Conservation (phyloP, 2,113 vertebrate species). For the Lethenteron reissneri region DNA sequence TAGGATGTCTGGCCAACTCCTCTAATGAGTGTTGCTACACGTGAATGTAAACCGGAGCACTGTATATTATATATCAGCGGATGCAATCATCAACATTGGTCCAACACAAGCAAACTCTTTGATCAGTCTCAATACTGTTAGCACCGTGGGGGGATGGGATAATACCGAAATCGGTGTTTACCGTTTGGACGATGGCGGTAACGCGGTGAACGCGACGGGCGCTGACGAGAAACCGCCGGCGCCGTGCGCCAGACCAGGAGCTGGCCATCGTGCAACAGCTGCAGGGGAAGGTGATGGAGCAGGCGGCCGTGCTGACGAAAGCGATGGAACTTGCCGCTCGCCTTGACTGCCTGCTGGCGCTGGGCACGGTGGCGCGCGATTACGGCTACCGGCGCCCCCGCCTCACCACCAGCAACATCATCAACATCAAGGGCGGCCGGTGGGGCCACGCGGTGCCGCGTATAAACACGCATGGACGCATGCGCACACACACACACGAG, state of each 20-base stretch:
- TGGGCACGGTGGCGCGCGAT: conserved; percentile 55
- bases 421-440: conserved; percentile 37
- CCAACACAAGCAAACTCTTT: too few relatives aligned
- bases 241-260: conserved; percentile 43
- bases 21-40: too few relatives aligned
- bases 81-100: too few relatives aligned
- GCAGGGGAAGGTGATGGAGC: conserved; percentile 46
- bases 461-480: not conserved
- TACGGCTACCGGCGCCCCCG: conserved; percentile 48
- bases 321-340: conserved; percentile 54
- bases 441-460: conserved; percentile 12
- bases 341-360: conserved; percentile 62
- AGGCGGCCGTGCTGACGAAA: conserved; percentile 36
- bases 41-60: too few relatives aligned
- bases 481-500: not conserved
- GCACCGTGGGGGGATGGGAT: too few relatives aligned
- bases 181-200: too few relatives aligned
- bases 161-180: too few relatives aligned
- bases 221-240: too few relatives aligned
- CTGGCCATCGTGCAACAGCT: conserved; percentile 60
- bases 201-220: too few relatives aligned
- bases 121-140: too few relatives aligned
- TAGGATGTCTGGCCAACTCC: too few relatives aligned
- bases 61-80: too few relatives aligned
- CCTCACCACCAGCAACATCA: conserved; percentile 19